These are phyloP conservation scores for Poecilia velifera DNA, from an alignment of 2,797 vertebrate species.

Conservation along the genomic window DNA sequence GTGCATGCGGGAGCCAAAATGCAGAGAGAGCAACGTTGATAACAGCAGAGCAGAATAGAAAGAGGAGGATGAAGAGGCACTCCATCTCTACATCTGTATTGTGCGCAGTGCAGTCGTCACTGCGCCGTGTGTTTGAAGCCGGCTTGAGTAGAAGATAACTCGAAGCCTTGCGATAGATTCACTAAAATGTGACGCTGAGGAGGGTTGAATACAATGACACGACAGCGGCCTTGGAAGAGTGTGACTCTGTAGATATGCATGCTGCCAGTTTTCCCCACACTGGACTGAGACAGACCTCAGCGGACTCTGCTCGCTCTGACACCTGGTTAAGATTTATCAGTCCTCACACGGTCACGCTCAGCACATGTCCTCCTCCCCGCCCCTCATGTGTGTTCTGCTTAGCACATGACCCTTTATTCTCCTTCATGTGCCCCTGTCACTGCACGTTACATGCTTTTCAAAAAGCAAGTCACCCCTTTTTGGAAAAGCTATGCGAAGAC, in stretches of 20 bases:
- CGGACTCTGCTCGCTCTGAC: constrained; percentile 50
- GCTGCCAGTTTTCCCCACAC: constrained; percentile 32
- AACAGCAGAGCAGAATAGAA: constrained; percentile 16
- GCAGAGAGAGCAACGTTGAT: constrained; percentile 23
- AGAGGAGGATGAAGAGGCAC: constrained; percentile 39
- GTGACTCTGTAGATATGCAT: constrained; percentile 52
- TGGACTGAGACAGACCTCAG: constrained; percentile 31
- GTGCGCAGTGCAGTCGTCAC: constrained; percentile 31
- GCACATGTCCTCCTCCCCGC: constrained; percentile 21
- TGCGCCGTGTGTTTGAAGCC: constrained; percentile 21
- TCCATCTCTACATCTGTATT: constrained; percentile 46
- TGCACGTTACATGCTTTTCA: constrained; percentile 56
- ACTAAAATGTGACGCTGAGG: constrained; percentile 32
- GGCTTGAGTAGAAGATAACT: constrained; percentile 45
- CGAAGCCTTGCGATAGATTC: constrained; percentile 28
- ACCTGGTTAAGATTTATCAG: constrained; percentile 43
- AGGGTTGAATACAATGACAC: constrained; percentile 21
- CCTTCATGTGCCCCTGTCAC: constrained; percentile 53
- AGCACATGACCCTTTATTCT: constrained; percentile 37
- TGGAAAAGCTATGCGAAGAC: constrained; percentile 45
- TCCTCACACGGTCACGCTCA: constrained; percentile 7
- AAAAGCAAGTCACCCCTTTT: constrained; percentile 55
- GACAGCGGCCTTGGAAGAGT: neutral
- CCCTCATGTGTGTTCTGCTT: constrained; percentile 29
- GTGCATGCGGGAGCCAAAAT: neutral